A percentile compares a stretch with the other conserved stretches of the same genome.
These are phyloP conservation scores for Nematostella vectensis DNA, from an alignment of 92 coral and sea anemone species.

Conservation along the genomic window DNA sequence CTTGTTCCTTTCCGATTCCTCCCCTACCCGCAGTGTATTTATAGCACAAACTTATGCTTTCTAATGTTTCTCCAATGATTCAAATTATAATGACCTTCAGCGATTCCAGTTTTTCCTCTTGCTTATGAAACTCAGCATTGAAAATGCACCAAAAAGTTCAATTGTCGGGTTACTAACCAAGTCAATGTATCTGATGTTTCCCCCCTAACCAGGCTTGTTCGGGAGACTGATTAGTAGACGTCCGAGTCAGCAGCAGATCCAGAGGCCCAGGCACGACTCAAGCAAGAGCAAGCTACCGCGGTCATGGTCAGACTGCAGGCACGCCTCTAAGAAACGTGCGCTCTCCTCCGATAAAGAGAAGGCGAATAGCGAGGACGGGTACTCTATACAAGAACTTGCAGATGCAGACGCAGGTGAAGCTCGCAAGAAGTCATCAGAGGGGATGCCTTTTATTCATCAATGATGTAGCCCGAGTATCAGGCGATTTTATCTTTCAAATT, in stretches of 20 bases:
- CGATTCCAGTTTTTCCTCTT: no score
- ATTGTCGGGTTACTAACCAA: no score
- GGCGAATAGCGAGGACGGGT: slow-evolving; percentile 50
- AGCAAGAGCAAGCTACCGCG: slow-evolving; percentile 64
- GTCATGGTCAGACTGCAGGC: slow-evolving; percentile 57
- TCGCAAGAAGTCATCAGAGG: no score
- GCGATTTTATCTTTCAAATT: no score
- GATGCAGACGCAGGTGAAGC: slow-evolving; percentile 33
- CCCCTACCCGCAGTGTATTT: no score
- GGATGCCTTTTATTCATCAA: no score
- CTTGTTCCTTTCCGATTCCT: not conserved
- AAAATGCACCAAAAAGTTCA: no score
- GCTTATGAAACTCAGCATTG: no score
- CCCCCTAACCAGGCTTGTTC: slow-evolving; percentile 36
- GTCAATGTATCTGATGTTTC: no score
- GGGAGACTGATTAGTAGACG: slow-evolving; percentile 69
- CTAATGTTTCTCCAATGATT: no score
- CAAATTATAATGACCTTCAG: no score
- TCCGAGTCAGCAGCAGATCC: slow-evolving; percentile 74
- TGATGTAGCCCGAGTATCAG: not conserved
- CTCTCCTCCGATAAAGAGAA: slow-evolving; percentile 17
- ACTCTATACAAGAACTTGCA: slow-evolving; percentile 60
- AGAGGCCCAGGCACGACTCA: slow-evolving; percentile 24
- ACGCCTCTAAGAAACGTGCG: slow-evolving; percentile 36
- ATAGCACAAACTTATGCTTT: no score